Evolutionary conservation across 2,888 invertebrate species (phyloP).

Genomic region (Biston stratarius): DNA sequence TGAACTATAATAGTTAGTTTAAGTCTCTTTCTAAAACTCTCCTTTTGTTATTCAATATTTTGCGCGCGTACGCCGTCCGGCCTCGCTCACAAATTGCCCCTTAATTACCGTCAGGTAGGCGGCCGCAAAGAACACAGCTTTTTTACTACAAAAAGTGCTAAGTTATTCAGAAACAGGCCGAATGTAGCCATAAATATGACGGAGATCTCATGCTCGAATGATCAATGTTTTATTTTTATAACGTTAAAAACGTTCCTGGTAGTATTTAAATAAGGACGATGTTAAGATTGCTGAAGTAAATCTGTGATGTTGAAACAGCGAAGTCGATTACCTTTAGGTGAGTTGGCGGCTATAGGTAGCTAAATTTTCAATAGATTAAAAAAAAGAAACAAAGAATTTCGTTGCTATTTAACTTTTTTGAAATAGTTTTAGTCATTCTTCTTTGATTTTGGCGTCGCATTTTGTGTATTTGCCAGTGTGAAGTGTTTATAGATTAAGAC

Average conservation of each 20-base stretch:
- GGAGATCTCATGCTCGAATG: conserved; percentile 30
- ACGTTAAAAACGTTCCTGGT: neutral
- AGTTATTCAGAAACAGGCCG: conserved; percentile 66
- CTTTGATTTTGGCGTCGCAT: too few relatives aligned
- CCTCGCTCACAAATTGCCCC: conserved; percentile 68
- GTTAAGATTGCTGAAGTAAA: neutral
- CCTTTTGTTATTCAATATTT: neutral
- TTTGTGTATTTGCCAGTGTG: too few relatives aligned
- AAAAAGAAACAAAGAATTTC: too few relatives aligned
- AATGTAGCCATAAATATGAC: conserved; percentile 57
- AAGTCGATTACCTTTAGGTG: too few relatives aligned
- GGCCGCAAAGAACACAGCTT: conserved; percentile 61
- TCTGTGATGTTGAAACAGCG: too few relatives aligned
- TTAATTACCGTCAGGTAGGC: conserved; percentile 76
- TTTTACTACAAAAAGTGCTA: conserved; percentile 67
- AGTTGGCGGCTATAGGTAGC: too few relatives aligned
- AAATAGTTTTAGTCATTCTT: too few relatives aligned
- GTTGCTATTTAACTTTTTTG: too few relatives aligned
- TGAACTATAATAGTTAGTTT: too few relatives aligned
- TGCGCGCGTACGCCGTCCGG: conserved; percentile 53
- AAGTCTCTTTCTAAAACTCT: neutral
- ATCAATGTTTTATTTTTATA: conserved; percentile 1
- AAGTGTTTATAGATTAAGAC: too few relatives aligned
- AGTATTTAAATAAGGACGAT: neutral
- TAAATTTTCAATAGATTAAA: too few relatives aligned